Evolutionary conservation across 2,113 vertebrate species (phyloP).

Genomic region (Ceyx margarethae): DNA sequence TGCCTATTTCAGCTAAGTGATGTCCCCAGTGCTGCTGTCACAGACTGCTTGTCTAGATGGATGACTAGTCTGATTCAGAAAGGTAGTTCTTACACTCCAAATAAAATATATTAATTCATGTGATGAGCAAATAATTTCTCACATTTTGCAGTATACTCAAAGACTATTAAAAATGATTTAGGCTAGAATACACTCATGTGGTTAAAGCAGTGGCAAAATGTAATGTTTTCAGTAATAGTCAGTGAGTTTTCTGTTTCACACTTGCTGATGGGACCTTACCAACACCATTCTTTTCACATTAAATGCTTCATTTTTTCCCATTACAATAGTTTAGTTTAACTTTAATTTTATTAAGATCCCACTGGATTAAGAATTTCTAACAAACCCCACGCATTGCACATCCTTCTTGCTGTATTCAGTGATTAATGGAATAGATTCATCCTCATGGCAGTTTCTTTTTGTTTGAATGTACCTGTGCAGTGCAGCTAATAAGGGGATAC

Average conservation of each 20-base stretch:
- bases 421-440: not conserved
- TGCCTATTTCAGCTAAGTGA: not conserved
- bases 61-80: not conserved
- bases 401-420: not conserved
- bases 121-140: not conserved
- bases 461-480: not conserved
- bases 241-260: not conserved
- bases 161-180: not conserved
- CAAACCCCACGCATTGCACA: not conserved
- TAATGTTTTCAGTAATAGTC: not conserved
- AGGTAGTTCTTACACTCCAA: not conserved
- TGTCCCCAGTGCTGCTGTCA: not conserved
- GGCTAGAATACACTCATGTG: not conserved
- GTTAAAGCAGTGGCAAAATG: not conserved
- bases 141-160: not conserved
- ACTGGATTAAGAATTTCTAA: not conserved
- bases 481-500: not conserved
- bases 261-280: not conserved
- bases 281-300: not conserved
- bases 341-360: not conserved
- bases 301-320: not conserved
- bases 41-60: not conserved
- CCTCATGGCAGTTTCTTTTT: not conserved
- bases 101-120: not conserved
- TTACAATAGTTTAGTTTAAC: not conserved